phyloP scores from a whole-genome alignment of 2,113 vertebrate species.

The Onychorhynchus coronatus region DNA sequence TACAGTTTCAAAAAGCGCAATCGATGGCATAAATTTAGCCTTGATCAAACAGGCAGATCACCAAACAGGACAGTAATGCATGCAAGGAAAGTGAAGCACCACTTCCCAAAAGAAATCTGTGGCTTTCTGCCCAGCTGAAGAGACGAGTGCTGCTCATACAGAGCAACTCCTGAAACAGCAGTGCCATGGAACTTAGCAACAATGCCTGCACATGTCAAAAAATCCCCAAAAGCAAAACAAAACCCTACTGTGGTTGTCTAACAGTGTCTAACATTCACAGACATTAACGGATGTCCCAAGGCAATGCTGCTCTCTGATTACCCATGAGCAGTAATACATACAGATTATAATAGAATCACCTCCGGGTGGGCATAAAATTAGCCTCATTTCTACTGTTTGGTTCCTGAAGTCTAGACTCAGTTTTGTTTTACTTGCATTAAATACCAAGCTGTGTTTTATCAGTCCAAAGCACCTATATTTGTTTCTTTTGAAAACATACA shows the following conservation, averaged over 20 bases:
- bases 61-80: background rate
- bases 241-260: background rate
- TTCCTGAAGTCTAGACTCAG: background rate
- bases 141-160: background rate
- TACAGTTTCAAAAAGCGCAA: background rate
- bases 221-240: background rate
- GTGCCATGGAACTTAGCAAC: background rate
- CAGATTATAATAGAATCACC: background rate
- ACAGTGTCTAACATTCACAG: background rate
- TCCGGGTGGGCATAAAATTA: background rate
- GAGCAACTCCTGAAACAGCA: background rate
- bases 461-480: background rate
- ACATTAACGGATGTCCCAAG: accelerated
- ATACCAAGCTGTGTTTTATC: background rate
- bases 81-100: background rate
- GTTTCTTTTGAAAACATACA: background rate
- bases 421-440: background rate
- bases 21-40: background rate
- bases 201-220: background rate
- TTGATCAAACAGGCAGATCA: background rate
- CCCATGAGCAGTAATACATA: background rate
- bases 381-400: background rate
- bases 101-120: background rate
- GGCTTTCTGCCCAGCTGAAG: background rate
- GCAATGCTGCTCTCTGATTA: background rate